A percentile compares a stretch with the other conserved stretches of the same genome.
These are phyloP conservation scores for Drosophila tripunctata DNA, from an alignment of 2,888 invertebrate species.

Conservation along the genomic window DNA sequence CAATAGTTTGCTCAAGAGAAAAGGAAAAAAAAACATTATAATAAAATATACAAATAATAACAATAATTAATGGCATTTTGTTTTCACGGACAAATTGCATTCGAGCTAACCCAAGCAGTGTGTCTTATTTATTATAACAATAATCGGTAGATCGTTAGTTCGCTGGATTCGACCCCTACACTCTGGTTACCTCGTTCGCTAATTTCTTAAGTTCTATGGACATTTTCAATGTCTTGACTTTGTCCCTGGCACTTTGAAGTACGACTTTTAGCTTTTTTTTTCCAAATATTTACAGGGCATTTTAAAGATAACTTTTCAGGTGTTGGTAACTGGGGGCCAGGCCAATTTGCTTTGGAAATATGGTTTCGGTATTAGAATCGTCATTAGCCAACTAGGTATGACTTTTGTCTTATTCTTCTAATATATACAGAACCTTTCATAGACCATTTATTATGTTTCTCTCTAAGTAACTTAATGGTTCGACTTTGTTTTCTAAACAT, in stretches of 20 bases:
- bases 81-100: constrained; percentile 75
- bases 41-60: constrained; percentile 49
- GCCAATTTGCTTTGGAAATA: not conserved
- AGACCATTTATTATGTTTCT: too few species aligned
- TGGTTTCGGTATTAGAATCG: constrained; percentile 6
- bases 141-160: constrained; percentile 30
- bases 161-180: constrained; percentile 10
- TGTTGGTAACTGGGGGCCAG: too few species aligned
- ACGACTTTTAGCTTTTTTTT: too few species aligned
- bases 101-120: constrained; percentile 29
- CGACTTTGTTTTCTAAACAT: too few species aligned
- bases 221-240: constrained; percentile 20
- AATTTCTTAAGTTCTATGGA: constrained; percentile 39
- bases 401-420: too few species aligned
- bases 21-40: not conserved
- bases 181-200: constrained; percentile 15
- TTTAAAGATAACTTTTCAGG: too few species aligned
- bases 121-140: constrained; percentile 31
- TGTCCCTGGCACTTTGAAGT: too few species aligned
- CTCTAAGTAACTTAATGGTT: too few species aligned
- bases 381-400: too few species aligned
- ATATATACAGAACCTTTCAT: too few species aligned
- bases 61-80: constrained; percentile 71
- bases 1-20: constrained; percentile 48
- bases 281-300: too few species aligned